phyloP scores from a whole-genome alignment of 2,888 invertebrate genomes.

The Emmelina monodactyla region DNA sequence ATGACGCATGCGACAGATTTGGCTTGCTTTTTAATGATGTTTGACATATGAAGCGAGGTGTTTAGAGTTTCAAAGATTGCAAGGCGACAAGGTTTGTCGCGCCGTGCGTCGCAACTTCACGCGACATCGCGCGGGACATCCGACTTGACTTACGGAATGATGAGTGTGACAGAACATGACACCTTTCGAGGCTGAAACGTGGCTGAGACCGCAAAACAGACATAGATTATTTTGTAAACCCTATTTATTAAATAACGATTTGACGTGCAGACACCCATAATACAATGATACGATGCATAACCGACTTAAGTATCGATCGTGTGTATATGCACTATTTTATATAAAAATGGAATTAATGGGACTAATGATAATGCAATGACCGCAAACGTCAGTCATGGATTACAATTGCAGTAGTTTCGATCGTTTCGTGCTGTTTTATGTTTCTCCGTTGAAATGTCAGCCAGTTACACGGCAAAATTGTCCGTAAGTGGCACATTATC shows the following conservation, averaged over 20 bases:
- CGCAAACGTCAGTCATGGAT: background rate
- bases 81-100: slow-evolving; percentile 50
- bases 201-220: no score
- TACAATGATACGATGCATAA: no score
- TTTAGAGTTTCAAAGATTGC: slow-evolving; percentile 41
- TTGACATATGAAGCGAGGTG: slow-evolving; percentile 15
- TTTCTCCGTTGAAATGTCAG: slow-evolving; percentile 11
- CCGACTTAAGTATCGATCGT: no score
- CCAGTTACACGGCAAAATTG: slow-evolving; percentile 30
- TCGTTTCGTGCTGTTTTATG: slow-evolving; percentile 4
- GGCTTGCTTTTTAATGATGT: slow-evolving; percentile 5
- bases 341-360: no score
- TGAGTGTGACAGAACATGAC: slow-evolving; percentile 24
- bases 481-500: slow-evolving; percentile 39
- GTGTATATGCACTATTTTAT: no score
- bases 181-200: background rate
- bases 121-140: slow-evolving; percentile 27
- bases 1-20: slow-evolving; percentile 19
- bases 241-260: no score
- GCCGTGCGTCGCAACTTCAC: slow-evolving; percentile 26
- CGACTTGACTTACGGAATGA: slow-evolving; percentile 25
- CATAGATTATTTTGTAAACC: no score
- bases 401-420: background rate
- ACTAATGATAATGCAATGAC: background rate
- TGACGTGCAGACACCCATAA: no score